These are phyloP conservation scores for Sebastes miniatus DNA, from an alignment of 2,797 vertebrate genomes.

Conservation along the genomic window DNA sequence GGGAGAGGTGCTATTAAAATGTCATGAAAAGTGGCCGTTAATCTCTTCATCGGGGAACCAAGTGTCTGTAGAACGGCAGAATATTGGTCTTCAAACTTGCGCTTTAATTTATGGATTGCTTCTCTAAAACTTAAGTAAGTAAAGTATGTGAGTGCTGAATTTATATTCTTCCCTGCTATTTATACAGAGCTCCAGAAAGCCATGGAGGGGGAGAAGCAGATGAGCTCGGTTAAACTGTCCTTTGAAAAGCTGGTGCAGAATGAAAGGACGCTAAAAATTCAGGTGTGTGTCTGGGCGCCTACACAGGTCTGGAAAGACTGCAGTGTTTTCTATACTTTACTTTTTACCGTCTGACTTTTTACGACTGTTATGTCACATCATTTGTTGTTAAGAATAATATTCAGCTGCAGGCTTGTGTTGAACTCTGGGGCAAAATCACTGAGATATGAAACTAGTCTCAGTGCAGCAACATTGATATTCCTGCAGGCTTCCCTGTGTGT, in stretches of 20 bases:
- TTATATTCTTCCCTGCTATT: constrained; percentile 16
- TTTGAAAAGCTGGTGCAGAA: constrained; percentile 90
- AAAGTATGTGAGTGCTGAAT: background rate
- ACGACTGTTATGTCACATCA: constrained; percentile 20
- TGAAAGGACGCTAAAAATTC: constrained; percentile 95
- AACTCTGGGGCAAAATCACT: constrained; percentile 46
- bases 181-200: constrained; percentile 84
- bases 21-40: background rate
- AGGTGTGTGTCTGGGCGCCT: constrained; percentile 80
- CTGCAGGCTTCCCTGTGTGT: constrained; percentile 8
- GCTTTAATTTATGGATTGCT: background rate
- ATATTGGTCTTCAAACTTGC: background rate
- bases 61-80: background rate
- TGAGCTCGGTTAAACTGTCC: constrained; percentile 80
- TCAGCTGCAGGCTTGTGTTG: constrained; percentile 41
- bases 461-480: background rate
- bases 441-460: constrained; percentile 8
- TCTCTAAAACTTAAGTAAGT: background rate
- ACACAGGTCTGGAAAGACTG: constrained; percentile 44
- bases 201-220: constrained; percentile 85
- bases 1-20: constrained; percentile 4
- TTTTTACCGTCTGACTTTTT: background rate
- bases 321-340: constrained; percentile 1
- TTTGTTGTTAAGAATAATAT: constrained; percentile 44
- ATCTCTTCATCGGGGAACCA: background rate